Evolutionary conservation across 2,888 invertebrate genomes (phyloP), one percentile per base, ranked within the genome.

Genomic region (Elysia crispata): DNA sequence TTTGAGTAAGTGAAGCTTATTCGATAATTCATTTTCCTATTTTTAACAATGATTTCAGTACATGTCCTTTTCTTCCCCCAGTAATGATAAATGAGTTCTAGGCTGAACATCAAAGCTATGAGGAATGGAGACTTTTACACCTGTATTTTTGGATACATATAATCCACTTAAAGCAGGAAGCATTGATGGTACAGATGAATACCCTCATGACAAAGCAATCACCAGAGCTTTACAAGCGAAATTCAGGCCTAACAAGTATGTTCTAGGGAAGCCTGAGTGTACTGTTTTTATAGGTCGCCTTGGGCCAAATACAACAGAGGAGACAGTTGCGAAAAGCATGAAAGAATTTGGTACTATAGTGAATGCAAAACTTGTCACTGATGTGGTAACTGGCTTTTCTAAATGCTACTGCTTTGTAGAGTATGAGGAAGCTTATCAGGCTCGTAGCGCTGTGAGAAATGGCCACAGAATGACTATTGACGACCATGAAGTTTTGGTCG

Each of bases 351-450:
- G 96, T 18, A 93, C 94, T 90, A 93, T 96, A 82, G 89, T 94
- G 86, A 91, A 94, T 83, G 94, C 95, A 89, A 92, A 94, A 78
- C 87, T 97, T 77, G 94, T 97, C 3, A 94, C 95, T 86, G 96
- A 97, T 89, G 94, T 97, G 73, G 95, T 97, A 0, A 97, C 97
- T 0, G 96, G 96, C 0, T 94, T 94, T 87, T 96, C 96, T 0
- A 95, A 95, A 90, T 94, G 96, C 77, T 97, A 97, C 90, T 97
- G 95, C 0, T 97, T 97, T 91, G 94, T 97, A n/a, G 97, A 97
- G 92, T 97, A 94, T 92, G 94, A 94, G 84, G 94, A 93, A 31
- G 93, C 93, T 83, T 92, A 92, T 20, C 94, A 94, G 77, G 95
- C 95, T 8, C 93, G 94, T 79, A 93, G 93, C 83, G 96, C 96